Evolutionary conservation across 2,888 invertebrate genomes (phyloP).

Genomic region (Dugesia japonica): DNA sequence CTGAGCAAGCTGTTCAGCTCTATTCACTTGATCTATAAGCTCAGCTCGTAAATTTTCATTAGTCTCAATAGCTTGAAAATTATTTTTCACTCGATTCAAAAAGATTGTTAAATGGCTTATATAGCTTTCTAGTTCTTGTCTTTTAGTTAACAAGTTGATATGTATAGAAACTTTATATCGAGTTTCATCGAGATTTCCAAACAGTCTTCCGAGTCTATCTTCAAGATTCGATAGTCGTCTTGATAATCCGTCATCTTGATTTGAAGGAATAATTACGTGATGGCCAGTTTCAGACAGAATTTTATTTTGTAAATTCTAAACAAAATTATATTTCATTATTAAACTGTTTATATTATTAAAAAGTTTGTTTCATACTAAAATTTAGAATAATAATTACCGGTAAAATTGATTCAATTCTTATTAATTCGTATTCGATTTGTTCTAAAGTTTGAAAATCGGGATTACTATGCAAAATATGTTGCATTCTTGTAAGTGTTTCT

Average conservation of each 20-base stretch:
- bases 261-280: background rate
- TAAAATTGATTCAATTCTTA: background rate
- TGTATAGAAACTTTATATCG: background rate
- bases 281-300: background rate
- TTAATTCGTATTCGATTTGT: background rate
- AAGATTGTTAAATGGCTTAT: background rate
- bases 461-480: background rate
- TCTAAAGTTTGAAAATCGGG: background rate
- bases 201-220: background rate
- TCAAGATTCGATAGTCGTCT: background rate
- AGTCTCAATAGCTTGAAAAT: background rate
- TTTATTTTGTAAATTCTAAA: conserved; percentile 16
- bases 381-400: too few species aligned
- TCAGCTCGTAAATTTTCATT: conserved; percentile 13
- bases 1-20: conserved; percentile 11
- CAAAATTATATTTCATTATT: too few species aligned
- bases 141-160: background rate
- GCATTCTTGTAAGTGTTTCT: background rate
- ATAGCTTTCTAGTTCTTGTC: background rate
- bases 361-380: too few species aligned
- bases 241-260: background rate
- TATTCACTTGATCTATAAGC: conserved; percentile 7
- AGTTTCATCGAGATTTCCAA: background rate
- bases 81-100: background rate
- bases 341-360: too few species aligned